These are phyloP conservation scores for Antennarius maculatus DNA, from an alignment of 2,797 vertebrate genomes.

Conservation along the genomic window DNA sequence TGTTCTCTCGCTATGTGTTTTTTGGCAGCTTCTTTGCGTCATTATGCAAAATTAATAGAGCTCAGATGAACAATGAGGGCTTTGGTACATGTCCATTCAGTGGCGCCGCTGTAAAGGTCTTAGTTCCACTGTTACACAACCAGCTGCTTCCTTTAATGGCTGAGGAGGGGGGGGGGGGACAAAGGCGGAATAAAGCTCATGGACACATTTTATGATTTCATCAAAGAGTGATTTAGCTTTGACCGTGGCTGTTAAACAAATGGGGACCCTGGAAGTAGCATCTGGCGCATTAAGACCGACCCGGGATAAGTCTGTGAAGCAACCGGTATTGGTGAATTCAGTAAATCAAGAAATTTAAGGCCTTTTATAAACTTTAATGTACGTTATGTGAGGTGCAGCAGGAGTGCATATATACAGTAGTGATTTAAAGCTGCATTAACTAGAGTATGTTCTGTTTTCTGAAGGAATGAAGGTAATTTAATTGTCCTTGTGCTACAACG, in stretches of 20 bases:
- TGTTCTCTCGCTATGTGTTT: conserved; percentile 42
- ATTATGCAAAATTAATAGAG: conserved; percentile 56
- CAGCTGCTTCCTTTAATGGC: conserved; percentile 42
- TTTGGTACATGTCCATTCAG: conserved; percentile 43
- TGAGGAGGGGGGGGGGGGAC: conserved; percentile 24
- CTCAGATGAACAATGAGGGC: conserved; percentile 48
- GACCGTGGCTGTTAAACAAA: conserved; percentile 41
- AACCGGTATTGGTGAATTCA: conserved; percentile 5
- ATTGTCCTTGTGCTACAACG: too few species aligned
- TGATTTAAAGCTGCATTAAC: not conserved
- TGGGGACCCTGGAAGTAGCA: conserved; percentile 25
- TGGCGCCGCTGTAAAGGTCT: conserved; percentile 35
- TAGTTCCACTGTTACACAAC: conserved; percentile 42
- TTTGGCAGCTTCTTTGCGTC: conserved; percentile 40
- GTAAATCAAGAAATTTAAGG: conserved; percentile 4
- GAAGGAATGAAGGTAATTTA: too few species aligned
- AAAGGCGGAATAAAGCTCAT: conserved; percentile 39
- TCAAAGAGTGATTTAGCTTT: conserved; percentile 46
- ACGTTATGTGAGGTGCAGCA: too few species aligned
- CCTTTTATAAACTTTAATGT: not conserved
- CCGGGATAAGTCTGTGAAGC: conserved; percentile 6
- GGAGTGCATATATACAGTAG: too few species aligned
- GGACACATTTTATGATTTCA: conserved; percentile 49
- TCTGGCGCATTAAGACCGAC: conserved; percentile 50
- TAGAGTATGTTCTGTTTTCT: too few species aligned